Evolutionary conservation across 2,888 invertebrate genomes (phyloP).

Genomic region (Tenthredo amoena): DNA sequence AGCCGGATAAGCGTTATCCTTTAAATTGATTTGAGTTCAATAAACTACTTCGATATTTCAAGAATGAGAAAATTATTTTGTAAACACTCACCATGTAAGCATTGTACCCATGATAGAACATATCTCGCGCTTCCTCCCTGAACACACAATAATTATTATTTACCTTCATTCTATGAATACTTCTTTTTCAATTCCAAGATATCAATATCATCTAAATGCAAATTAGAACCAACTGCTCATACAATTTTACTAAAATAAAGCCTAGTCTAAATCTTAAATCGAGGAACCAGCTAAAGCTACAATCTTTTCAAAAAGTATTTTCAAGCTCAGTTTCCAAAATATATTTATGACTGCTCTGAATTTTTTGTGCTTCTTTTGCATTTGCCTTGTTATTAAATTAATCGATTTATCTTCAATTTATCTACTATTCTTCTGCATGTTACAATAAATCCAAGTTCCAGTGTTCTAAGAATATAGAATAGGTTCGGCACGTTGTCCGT

Average conservation of each 20-base stretch:
- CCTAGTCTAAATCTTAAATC: not conserved
- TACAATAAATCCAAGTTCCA: no score
- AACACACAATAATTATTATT: slow-evolving; percentile 65
- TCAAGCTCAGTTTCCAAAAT: no score
- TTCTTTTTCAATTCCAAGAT: not conserved
- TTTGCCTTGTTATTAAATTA: no score
- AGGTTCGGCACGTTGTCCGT: no score
- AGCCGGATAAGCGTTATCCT: slow-evolving; percentile 96
- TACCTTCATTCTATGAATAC: not conserved
- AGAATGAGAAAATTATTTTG: not conserved
- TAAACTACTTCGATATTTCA: not conserved
- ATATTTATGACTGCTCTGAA: no score
- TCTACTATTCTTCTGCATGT: no score
- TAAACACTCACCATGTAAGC: slow-evolving; percentile 89
- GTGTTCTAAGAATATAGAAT: no score
- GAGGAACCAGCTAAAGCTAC: no score
- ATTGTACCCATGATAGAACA: slow-evolving; percentile 98
- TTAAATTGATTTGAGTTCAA: slow-evolving; percentile 55
- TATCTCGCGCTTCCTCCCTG: slow-evolving; percentile 94
- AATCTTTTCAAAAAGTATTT: no score
- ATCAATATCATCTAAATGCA: not conserved
- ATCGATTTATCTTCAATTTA: no score
- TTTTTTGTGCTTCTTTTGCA: no score
- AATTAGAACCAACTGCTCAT: not conserved
- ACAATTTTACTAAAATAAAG: not conserved